phyloP scores from a whole-genome alignment of 2,113 vertebrate genomes.

The Nibea albiflora region DNA sequence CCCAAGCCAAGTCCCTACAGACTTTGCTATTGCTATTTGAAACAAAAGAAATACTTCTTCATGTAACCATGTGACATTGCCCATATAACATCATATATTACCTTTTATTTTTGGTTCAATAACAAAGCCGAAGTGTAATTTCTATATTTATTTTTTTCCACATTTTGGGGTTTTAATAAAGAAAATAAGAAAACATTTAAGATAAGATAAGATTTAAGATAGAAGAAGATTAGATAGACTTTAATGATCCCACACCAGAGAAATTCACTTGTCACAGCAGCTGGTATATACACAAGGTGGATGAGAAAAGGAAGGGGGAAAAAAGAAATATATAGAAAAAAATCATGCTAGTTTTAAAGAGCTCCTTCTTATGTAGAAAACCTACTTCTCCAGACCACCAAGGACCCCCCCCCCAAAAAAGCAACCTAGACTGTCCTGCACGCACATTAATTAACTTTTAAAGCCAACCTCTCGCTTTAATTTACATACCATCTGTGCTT shows the following conservation, averaged over 20 bases:
- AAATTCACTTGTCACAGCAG: no score
- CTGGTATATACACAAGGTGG: no score
- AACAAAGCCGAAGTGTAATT: neutral
- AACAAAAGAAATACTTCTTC: neutral
- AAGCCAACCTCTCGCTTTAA: neutral
- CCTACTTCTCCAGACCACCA: neutral
- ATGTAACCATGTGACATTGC: no score
- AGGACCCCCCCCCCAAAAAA: neutral
- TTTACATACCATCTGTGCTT: conserved; percentile 24
- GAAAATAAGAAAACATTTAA: no score
- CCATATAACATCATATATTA: neutral
- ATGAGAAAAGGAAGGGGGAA: no score
- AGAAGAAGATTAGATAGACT: no score
- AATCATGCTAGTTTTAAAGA: no score
- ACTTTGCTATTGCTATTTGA: neutral
- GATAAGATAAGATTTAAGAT: no score
- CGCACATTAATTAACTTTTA: neutral
- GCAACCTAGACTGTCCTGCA: neutral
- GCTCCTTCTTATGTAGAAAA: neutral
- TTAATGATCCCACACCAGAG: no score
- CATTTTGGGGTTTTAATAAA: neutral
- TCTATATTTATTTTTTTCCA: neutral
- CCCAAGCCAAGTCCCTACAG: no score
- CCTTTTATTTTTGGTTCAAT: neutral
- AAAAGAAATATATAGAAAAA: no score